phyloP scores from a whole-genome alignment of 2,888 invertebrate species.

The Isoperla grammatica region DNA sequence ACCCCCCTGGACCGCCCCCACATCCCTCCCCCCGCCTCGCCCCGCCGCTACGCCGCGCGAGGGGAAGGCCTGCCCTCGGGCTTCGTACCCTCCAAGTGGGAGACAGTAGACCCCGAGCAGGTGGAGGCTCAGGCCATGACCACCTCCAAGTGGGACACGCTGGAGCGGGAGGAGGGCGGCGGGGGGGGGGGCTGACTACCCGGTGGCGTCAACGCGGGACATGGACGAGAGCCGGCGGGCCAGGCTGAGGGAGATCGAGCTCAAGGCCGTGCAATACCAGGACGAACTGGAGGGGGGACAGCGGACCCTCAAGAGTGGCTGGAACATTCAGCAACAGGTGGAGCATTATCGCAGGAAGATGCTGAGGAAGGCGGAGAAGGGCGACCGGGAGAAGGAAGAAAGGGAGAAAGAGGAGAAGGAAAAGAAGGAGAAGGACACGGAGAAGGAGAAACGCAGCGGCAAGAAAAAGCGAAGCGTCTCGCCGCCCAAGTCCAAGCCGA shows the following conservation, averaged over 20 bases:
- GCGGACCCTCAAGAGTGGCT: constrained; percentile 63
- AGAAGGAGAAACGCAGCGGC: constrained; percentile 15
- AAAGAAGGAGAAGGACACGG: constrained; percentile 19
- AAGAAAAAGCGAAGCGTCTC: neutral
- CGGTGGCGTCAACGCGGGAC: constrained; percentile 41
- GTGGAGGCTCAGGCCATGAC: constrained; percentile 77
- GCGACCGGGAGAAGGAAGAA: constrained; percentile 42
- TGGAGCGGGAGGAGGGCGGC: constrained; percentile 47
- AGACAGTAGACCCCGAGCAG: constrained; percentile 86
- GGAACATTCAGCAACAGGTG: constrained; percentile 72
- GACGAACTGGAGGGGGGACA: constrained; percentile 90
- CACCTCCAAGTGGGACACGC: constrained; percentile 81
- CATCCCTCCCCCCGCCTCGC: constrained; percentile 41
- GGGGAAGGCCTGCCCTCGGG: constrained; percentile 49
- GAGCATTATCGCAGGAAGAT: constrained; percentile 87
- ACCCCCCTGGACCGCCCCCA: constrained; percentile 45
- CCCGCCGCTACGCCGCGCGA: constrained; percentile 4
- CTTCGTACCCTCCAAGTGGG: constrained; percentile 94
- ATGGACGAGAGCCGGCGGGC: constrained; percentile 64
- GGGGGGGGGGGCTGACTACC: constrained; percentile 24
- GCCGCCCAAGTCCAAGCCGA: neutral
- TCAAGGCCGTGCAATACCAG: constrained; percentile 91
- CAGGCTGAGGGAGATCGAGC: constrained; percentile 85
- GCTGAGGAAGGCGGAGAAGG: constrained; percentile 59
- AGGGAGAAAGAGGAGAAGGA: constrained; percentile 17